A percentile compares a stretch with the other conserved stretches of the same genome.
Evolutionary conservation across 1,140 invertebrate species (phyloP).

Genomic region (Drosophila nebulosa): DNA sequence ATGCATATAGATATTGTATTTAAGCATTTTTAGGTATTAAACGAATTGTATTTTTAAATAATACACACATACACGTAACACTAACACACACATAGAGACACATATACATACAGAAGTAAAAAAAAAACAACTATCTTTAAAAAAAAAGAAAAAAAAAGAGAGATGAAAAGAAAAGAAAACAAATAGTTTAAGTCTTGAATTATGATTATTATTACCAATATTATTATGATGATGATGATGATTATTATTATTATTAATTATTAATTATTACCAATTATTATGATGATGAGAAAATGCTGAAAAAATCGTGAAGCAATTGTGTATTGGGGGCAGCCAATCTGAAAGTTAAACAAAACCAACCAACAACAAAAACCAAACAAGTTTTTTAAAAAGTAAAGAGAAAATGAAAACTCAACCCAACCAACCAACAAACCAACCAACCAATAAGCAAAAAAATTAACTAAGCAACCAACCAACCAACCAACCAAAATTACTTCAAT

Average conservation of each 20-base stretch:
- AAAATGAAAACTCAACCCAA: conserved; percentile 49
- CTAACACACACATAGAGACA: not conserved
- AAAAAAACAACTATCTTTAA: conserved; percentile 54
- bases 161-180: conserved; percentile 18
- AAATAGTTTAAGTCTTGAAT: conserved; percentile 53
- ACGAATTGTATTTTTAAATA: conserved; percentile 71
- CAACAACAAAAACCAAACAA: not conserved
- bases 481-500: conserved; percentile 21
- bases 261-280: conserved; percentile 41
- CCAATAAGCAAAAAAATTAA: conserved; percentile 36
- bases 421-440: conserved; percentile 33
- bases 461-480: conserved; percentile 44
- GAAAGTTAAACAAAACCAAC: conserved; percentile 33
- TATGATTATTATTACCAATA: conserved; percentile 59
- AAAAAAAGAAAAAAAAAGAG: conserved; percentile 13
- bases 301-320: conserved; percentile 81
- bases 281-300: conserved; percentile 78
- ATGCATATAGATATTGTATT: conserved; percentile 61
- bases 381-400: not conserved
- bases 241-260: conserved; percentile 47
- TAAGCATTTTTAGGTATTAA: conserved; percentile 74
- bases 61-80: conserved; percentile 17
- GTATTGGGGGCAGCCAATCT: conserved; percentile 81
- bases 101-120: conserved; percentile 12
- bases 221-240: conserved; percentile 24